A percentile compares a stretch with the other conserved stretches of the same genome.
phyloP scores from a whole-genome alignment of 1,140 invertebrate species.

The Diorhabda sublineata region DNA sequence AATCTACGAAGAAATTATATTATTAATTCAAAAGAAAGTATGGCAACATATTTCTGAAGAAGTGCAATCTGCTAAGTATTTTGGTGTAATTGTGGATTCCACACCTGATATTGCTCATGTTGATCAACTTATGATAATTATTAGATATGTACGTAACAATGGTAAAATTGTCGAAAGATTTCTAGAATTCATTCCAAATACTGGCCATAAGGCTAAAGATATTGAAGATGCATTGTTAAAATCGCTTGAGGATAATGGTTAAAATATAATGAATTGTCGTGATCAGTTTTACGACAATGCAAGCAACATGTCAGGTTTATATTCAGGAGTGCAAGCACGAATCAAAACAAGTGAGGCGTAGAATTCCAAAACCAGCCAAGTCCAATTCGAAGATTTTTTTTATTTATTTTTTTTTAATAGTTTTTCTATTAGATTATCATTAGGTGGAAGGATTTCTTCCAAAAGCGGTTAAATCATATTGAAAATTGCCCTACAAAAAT shows the following conservation, averaged over 20 bases:
- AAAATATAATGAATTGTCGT: constrained; percentile 28
- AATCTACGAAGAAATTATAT: constrained; percentile 23
- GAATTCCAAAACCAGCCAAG: no score
- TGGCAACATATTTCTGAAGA: constrained; percentile 19
- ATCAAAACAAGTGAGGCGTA: background rate
- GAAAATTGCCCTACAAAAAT: no score
- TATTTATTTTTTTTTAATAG: no score
- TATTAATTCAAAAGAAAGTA: constrained; percentile 18
- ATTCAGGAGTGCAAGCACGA: background rate
- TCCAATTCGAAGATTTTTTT: no score
- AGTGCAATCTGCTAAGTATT: constrained; percentile 7
- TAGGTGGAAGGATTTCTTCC: no score
- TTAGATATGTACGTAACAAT: constrained; percentile 32
- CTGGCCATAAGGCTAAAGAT: constrained; percentile 36
- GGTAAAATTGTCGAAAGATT: constrained; percentile 35
- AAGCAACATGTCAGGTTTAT: no score
- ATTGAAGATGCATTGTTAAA: constrained; percentile 23
- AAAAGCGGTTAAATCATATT: no score
- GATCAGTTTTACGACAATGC: no score
- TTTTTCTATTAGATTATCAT: no score
- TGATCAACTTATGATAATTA: constrained; percentile 16
- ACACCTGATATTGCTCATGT: constrained; percentile 30
- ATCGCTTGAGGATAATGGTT: constrained; percentile 21
- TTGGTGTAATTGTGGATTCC: constrained; percentile 20
- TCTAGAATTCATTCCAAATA: constrained; percentile 36